Percentiles rank a stretch among this genome's conserved stretches.
These are phyloP conservation scores for Polietes domitor DNA, from an alignment of 2,888 invertebrate genomes.

Conservation along the genomic window DNA sequence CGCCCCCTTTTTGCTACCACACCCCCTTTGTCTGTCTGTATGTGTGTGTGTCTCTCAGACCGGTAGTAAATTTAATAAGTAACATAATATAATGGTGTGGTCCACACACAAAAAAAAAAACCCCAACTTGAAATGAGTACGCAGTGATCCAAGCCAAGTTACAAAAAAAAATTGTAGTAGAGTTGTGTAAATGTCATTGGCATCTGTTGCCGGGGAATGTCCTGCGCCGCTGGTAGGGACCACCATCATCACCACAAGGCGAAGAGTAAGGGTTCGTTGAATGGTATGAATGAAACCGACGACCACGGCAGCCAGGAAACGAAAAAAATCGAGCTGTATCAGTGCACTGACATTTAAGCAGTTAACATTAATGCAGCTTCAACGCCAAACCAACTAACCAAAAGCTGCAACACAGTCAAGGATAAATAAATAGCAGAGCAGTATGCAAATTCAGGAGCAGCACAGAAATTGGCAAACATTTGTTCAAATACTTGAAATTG, in stretches of 20 bases:
- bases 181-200: constrained; percentile 62
- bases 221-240: neutral
- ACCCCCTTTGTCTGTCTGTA: neutral
- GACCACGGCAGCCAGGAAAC: neutral
- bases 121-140: neutral
- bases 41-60: neutral
- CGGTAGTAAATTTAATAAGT: constrained; percentile 23
- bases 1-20: constrained; percentile 34
- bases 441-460: no score
- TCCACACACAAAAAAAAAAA: constrained; percentile 14
- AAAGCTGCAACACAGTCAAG: neutral
- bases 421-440: neutral
- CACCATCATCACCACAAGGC: no score
- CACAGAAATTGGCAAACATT: no score
- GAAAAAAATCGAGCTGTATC: neutral
- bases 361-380: constrained; percentile 43
- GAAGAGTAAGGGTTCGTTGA: neutral
- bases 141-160: neutral
- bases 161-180: neutral
- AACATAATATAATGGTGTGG: constrained; percentile 16
- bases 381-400: neutral
- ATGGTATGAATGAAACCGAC: constrained; percentile 9
- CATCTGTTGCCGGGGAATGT: constrained; percentile 36
- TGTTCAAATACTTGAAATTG: no score
- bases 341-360: constrained; percentile 59